Evolutionary conservation across 2,888 invertebrate genomes (phyloP).

Genomic region (Archaeoteleia sp.): DNA sequence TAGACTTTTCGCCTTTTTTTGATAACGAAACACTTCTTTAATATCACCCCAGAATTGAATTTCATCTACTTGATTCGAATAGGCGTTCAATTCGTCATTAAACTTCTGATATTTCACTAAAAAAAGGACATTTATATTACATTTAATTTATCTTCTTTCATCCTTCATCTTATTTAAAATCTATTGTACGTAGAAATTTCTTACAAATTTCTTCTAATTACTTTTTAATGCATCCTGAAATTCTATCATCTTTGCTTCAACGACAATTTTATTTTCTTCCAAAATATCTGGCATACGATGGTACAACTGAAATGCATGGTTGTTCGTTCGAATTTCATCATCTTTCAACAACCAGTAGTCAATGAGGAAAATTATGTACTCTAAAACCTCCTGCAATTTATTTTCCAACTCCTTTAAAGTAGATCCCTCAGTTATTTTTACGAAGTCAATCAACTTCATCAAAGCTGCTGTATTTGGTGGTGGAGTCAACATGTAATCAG

Average conservation of each 20-base stretch:
- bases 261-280: constrained; percentile 86
- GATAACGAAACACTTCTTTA: constrained; percentile 87
- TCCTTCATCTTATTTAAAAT: too few species aligned
- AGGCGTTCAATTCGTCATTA: constrained; percentile 87
- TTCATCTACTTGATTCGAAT: constrained; percentile 88
- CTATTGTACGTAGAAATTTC: too few species aligned
- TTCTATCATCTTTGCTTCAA: constrained; percentile 87
- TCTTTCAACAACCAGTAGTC: constrained; percentile 88
- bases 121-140: background rate
- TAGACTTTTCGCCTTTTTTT: constrained; percentile 84
- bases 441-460: constrained; percentile 88
- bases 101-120: constrained; percentile 85
- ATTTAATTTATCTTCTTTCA: too few species aligned
- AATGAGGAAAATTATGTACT: constrained; percentile 87
- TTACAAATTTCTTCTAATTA: constrained; percentile 34
- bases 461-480: constrained; percentile 90
- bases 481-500: constrained; percentile 84
- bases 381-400: constrained; percentile 81
- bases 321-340: constrained; percentile 90
- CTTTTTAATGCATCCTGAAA: constrained; percentile 88
- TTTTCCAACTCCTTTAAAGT: constrained; percentile 86
- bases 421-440: constrained; percentile 83
- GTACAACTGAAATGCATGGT: constrained; percentile 91
- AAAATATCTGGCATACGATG: constrained; percentile 87
- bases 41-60: constrained; percentile 91